Evolutionary conservation across 2,888 invertebrate genomes (phyloP), one percentile per base, ranked within the genome.

Genomic region (Neelides folsomi): DNA sequence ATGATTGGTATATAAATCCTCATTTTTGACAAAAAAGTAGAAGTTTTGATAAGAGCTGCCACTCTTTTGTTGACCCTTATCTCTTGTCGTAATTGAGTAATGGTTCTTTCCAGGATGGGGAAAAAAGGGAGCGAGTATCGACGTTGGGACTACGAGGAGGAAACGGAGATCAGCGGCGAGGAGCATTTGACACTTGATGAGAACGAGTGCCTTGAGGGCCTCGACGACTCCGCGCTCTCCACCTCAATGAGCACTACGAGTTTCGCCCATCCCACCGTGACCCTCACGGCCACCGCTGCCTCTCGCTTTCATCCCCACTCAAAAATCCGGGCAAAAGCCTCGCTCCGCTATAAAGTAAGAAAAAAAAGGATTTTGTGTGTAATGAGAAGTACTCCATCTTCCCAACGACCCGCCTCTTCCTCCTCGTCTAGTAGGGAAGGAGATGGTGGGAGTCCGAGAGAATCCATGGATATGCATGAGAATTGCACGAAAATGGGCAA

Each of bases 111-210:
- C 27, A 27, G 27, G 7, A 27, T 27, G 27, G 27, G 27, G 7
- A 27, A 27, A 27, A 27, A 27, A 27, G 27, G 27, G 7, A 53
- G 44, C 42, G 58, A 63, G 41, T 63, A 63, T 57, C 54, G 55
- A 39, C 48, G 63, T 47, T 63, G 63, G 63, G 58, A 62, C 52
- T 62, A 61, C 47, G 58, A 58, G 20, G 61, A 63, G 48, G 63
- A 63, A 48, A 60, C 60, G 51, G 63, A 63, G 52, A 63, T 63
- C 47, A 62, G 57, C 52, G 60, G 59, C 55, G 63, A 63, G 36
- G 63, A 63, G 48, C 63, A 63, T 49, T 56, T 63, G 18, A 61
- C 63, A 15, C 53, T 63, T 7, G 63, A 62, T 42, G 63, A 63
- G 51, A 58, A 60, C 50, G 63, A 59, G 47, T 54, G 54, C 54